Evolutionary conservation across 2,888 invertebrate genomes (phyloP), one percentile per base, ranked within the genome.

Genomic region (Troilus luridus): DNA sequence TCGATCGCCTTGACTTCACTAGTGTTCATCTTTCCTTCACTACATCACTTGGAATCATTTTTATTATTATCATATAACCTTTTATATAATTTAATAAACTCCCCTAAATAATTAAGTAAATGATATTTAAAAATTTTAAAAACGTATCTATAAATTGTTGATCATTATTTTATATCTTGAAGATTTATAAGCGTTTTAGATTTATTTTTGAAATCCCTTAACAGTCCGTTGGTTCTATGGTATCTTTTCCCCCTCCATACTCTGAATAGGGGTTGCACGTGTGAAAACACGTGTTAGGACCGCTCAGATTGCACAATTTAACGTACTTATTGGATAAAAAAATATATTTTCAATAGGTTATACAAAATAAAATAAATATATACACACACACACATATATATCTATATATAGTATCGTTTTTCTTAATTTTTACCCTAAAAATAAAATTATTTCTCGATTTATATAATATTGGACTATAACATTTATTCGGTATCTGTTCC

Each of bases 1-100:
- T 72, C 27, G 72, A 27, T 72, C 27, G 14, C 72, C 72, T 72
- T 72, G 72, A 72, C 72, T 72, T 72, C 67, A 67, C 14, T 72
- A 27, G 72, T 10, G 8, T 72, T 72, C 72, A 14, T 72, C 72
- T 72, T 72, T 72, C 14, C 12, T 72, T 72, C 72, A 72, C 27
- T 27, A 12, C 27, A 72, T 72, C 2, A 24, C 64, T 10, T 67
- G 9, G 24, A n/a, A 64, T 7, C 0, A 64, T 72, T 27, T 72
- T 72, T 10, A 27, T 27, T 27, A n/a, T 27, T 72, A 27, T 27
- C 14, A n/a, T n/a, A 10, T 64, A 7, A 7, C n/a, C 17, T 17
- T 17, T 60, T 17, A 60, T 60, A 17, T 60, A 60, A 60, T 60
- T 60, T 0, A 60, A 60, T 41, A 41, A 41, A 41, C 41, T 41